phyloP scores from a whole-genome alignment of 2,888 invertebrate species.

The Celastrina argiolus region DNA sequence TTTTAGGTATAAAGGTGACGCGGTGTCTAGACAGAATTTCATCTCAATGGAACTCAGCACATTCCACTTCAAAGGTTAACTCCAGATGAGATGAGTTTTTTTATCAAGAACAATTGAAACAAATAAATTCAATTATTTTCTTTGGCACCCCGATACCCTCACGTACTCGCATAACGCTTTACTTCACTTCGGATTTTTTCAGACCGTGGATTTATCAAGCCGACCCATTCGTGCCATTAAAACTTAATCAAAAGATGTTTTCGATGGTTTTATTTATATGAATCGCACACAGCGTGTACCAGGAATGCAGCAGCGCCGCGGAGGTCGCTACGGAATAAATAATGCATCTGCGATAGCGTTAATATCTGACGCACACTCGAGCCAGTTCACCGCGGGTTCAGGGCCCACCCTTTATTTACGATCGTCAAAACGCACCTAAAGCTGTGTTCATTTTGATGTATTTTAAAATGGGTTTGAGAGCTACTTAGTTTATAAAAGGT shows the following conservation, averaged over 20 bases:
- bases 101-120: no score
- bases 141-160: no score
- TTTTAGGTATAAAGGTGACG: not conserved
- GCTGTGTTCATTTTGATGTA: slow-evolving; percentile 11
- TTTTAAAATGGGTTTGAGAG: not conserved
- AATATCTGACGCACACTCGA: slow-evolving; percentile 32
- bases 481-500: not conserved
- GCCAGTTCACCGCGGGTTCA: slow-evolving; percentile 35
- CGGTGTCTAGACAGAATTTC: slow-evolving; percentile 8
- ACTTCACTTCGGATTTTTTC: no score
- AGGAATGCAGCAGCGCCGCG: not conserved
- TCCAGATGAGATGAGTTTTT: not conserved
- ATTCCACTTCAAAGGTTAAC: not conserved
- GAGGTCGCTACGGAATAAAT: slow-evolving; percentile 14
- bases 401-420: slow-evolving; percentile 34
- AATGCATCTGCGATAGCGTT: slow-evolving; percentile 20
- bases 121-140: no score
- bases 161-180: no score
- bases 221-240: no score
- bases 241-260: no score
- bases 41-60: not conserved
- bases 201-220: no score
- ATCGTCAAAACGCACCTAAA: slow-evolving; percentile 27
- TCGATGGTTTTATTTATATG: not conserved
- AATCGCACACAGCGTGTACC: slow-evolving; percentile 4